A percentile compares a stretch with the other conserved stretches of the same genome.
These are phyloP conservation scores for Drosophila conformis DNA, from an alignment of 2,888 invertebrate species.

Conservation along the genomic window DNA sequence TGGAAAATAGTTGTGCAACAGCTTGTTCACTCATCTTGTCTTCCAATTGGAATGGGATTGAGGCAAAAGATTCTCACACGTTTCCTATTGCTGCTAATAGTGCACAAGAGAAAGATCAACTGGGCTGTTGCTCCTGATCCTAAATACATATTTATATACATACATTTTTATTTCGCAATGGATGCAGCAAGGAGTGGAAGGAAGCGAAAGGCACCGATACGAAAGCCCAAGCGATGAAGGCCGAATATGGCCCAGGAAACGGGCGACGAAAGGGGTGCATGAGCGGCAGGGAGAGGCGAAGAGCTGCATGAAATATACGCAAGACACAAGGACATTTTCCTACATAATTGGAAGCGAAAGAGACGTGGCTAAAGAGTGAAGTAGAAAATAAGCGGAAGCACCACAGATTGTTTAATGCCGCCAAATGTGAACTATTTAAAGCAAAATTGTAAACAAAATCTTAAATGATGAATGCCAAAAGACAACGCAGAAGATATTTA, in stretches of 20 bases:
- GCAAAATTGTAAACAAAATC: slow-evolving; percentile 39
- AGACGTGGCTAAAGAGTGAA: background rate
- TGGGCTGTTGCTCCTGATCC: background rate
- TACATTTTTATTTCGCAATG: background rate
- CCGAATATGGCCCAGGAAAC: background rate
- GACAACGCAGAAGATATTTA: slow-evolving; percentile 4
- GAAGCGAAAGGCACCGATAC: background rate
- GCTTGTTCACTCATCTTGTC: background rate
- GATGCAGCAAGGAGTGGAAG: background rate
- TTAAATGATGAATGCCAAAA: slow-evolving; percentile 23
- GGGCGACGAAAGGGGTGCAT: background rate
- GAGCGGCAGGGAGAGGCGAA: background rate
- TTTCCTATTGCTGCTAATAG: background rate
- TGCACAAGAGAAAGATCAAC: background rate
- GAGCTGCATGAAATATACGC: slow-evolving; percentile 10
- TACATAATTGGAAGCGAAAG: slow-evolving; percentile 2
- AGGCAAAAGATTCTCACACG: background rate
- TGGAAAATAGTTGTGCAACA: slow-evolving; percentile 1
- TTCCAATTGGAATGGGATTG: background rate
- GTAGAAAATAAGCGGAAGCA: slow-evolving; percentile 3
- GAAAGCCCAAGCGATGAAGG: slow-evolving; percentile 1
- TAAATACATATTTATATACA: background rate
- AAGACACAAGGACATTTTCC: slow-evolving; percentile 24
- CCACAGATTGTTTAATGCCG: slow-evolving; percentile 23
- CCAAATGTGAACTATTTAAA: slow-evolving; percentile 27